phyloP scores from a whole-genome alignment of 2,113 vertebrate genomes.

The Pampusana beccarii region DNA sequence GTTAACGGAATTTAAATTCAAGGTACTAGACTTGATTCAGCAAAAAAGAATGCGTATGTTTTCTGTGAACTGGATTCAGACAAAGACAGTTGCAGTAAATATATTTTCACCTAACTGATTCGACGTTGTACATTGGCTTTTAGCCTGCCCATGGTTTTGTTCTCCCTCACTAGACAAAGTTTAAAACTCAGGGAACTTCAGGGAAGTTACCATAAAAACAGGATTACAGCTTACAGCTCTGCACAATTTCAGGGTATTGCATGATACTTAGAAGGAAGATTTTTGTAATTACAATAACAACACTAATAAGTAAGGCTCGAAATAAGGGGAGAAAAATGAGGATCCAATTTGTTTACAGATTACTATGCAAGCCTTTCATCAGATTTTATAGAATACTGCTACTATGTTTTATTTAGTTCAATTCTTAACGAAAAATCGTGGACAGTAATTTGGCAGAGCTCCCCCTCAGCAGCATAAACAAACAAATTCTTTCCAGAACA shows the following conservation, averaged over 20 bases:
- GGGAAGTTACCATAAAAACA: neutral
- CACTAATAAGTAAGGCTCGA: neutral
- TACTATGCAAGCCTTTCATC: neutral
- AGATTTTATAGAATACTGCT: neutral
- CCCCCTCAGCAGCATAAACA: neutral
- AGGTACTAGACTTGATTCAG: neutral
- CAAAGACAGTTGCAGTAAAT: neutral
- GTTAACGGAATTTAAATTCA: neutral
- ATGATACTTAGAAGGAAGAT: neutral
- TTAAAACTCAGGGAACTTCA: neutral
- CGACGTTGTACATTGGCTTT: neutral
- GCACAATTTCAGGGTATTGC: neutral
- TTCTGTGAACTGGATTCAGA: neutral
- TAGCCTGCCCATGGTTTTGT: neutral
- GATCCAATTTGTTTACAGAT: neutral
- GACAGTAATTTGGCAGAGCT: neutral
- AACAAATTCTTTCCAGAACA: neutral
- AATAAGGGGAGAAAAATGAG: neutral
- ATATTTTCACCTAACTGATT: neutral
- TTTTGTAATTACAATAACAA: neutral
- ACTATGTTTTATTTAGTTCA: neutral
- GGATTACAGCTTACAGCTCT: neutral
- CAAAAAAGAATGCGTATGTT: neutral
- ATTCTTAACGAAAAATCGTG: neutral
- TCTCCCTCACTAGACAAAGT: neutral